Base-by-base conservation (phyloP, 2,797 vertebrate species). In the Arrhamphus sclerolepis region DNA sequence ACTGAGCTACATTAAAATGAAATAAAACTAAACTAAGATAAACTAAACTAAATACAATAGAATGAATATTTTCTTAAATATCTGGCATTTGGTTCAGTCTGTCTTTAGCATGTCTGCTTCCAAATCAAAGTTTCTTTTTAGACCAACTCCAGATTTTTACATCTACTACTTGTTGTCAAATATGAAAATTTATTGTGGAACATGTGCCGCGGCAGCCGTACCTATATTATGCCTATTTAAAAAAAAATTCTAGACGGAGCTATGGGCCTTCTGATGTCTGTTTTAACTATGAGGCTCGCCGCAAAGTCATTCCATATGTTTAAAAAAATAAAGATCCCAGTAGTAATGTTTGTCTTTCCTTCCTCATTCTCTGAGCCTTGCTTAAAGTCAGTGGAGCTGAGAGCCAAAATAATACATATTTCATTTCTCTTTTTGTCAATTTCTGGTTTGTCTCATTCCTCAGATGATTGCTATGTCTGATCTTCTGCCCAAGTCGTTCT, bases 361-460 rank as follows among this genome's bases (percentile, higher is more conserved):
- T 53, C 24, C 48, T 41, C 26, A 21, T 68, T 55, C 16, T 31
- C 9, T 28, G 22, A 57, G 34, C 47, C 43, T 24, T 55, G 52
- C 56, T 50, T 38, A 38, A 38, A 38, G 34, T 38, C 34, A 16
- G 34, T 14, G 34, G 13, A 38, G 1, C 2, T 5, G 34, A 38
- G 34, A 38, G 34, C 34, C 34, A 38, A 38, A 38, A 38, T 38
- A 38, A 38, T 38, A 38, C 34, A 38, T 14, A 38, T 38, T 38
- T 38, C 11, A 38, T 75, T 76, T 57, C 40, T 48, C 31, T 68
- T 50, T 58, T 46, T 61, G 39, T 62, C 61, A 60, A 58, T 81
- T 72, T 71, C 62, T 80, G 48, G 72, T 68, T 83, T 47, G 58
- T 79, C 24, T 67, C 49, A 52, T 62, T 44, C 57, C 13, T 39